Base-by-base conservation (phyloP, 64 coral and sea anemone genomes). In the Catalaphyllia jardinei region DNA sequence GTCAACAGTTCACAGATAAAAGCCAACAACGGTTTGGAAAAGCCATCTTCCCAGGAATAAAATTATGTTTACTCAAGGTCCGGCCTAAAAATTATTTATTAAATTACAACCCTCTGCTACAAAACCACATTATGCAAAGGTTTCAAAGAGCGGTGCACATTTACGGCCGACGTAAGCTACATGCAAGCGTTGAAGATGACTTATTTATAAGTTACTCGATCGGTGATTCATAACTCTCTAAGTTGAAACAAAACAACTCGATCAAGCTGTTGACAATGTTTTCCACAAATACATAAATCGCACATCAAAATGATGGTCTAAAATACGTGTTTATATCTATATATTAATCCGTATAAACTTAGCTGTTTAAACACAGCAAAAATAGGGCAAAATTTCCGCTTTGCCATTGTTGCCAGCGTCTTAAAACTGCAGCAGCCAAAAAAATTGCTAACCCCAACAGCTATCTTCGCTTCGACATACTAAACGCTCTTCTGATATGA, bases 401-500 rank as follows among this genome's bases (percentile, higher is more conserved):
- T 27, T 10, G 65, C 65, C n/a, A 24, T 69, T 24, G 65, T 69
- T n/a, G 22, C 9, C 65, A 25, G 65, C 65, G 65, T 27, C 3
- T 69, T 46, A 46, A 46, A 35, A 46, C n/a, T 27, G 25, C 22
- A 69, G n/a, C 12, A 24, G n/a, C 22, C n/a, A 24, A 11, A 69
- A 69, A 57, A 57, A 57, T 57, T 13, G 65, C 65, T n/a, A 27
- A n/a, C 9, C 22, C 4, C 25, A 0, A 11, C 65, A 85, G 54
- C 42, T 85, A 69, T 79, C 90, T 62, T 79, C 62, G 57, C 72
- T 79, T 92, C 4, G 90, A 83, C 30, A 92, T 81, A 62, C 90
- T 92, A 69, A 92, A 92, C n/a, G 90, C 90, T 86, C 90, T 87
- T 67, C 90, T 64, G 10, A 87, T 72, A 31, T 92, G 83, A 22